phyloP scores from a whole-genome alignment of 2,113 vertebrate genomes.

The Lepus americanus region DNA sequence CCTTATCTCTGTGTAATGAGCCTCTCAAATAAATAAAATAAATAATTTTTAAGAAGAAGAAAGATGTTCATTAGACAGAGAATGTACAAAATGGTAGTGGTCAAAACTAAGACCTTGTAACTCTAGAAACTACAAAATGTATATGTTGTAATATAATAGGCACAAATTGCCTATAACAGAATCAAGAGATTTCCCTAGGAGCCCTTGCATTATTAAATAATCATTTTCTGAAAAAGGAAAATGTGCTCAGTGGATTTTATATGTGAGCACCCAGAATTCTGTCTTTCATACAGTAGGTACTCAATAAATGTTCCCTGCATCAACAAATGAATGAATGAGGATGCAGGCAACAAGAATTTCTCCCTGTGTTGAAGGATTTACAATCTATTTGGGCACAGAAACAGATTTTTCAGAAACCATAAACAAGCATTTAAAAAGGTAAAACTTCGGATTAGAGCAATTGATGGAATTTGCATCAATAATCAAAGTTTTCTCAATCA shows the following conservation, averaged over 20 bases:
- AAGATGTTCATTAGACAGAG: background rate
- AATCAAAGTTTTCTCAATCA: background rate
- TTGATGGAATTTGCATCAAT: background rate
- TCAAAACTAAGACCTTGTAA: background rate
- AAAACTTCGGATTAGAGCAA: background rate
- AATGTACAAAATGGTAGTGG: background rate
- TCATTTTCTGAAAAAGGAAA: background rate
- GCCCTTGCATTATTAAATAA: background rate
- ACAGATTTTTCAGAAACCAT: slow-evolving; percentile 16
- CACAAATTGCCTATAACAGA: background rate
- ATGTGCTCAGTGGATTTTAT: background rate
- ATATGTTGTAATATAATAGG: background rate
- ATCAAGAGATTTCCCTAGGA: background rate
- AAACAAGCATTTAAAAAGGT: too few relatives aligned
- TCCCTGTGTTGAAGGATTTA: background rate
- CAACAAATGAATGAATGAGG: background rate
- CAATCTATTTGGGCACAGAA: background rate
- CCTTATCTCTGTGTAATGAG: too few relatives aligned
- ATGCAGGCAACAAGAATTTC: background rate
- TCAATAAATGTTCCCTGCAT: slow-evolving; percentile 1
- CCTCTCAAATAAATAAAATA: too few relatives aligned
- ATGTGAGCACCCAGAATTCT: background rate
- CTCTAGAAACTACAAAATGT: background rate
- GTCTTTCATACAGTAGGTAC: background rate
- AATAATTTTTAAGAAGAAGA: too few relatives aligned